These are phyloP conservation scores for Pterophyllum scalare DNA, from an alignment of 2,113 vertebrate species.

Conservation along the genomic window DNA sequence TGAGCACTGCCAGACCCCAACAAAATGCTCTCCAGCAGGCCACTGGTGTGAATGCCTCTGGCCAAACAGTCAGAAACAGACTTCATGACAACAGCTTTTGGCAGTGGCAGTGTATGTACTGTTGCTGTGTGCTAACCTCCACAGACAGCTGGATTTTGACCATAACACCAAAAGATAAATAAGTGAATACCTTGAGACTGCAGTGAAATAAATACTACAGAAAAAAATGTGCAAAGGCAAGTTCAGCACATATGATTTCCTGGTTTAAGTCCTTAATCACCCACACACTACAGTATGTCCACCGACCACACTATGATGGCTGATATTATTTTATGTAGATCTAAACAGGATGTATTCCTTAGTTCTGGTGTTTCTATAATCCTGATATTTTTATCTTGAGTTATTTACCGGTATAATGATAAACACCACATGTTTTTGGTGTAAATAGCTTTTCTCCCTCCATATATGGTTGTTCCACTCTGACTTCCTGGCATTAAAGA, in stretches of 20 bases:
- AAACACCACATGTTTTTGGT: constrained; percentile 61
- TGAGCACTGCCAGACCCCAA: no score
- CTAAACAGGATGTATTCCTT: constrained; percentile 70
- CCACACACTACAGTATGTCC: constrained; percentile 47
- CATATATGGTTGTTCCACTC: constrained; percentile 24
- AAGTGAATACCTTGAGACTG: background rate
- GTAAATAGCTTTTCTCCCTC: constrained; percentile 15
- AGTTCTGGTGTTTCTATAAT: constrained; percentile 43
- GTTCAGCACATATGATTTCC: constrained; percentile 21
- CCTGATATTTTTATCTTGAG: constrained; percentile 41
- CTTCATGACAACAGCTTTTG: constrained; percentile 37
- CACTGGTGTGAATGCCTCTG: no score
- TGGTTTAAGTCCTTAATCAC: constrained; percentile 23
- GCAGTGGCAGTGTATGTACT: background rate
- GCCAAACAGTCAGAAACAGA: no score
- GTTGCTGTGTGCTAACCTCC: constrained; percentile 2
- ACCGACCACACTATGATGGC: background rate
- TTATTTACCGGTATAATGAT: constrained; percentile 57
- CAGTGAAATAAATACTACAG: constrained; percentile 2
- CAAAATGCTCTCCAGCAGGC: no score
- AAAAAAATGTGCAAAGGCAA: background rate
- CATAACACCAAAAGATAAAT: constrained; percentile 7
- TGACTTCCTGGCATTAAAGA: constrained; percentile 33
- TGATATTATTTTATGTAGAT: constrained; percentile 49
- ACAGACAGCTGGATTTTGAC: background rate